phyloP scores from a whole-genome alignment of 2,888 invertebrate genomes.

The Craniophora ligustri region DNA sequence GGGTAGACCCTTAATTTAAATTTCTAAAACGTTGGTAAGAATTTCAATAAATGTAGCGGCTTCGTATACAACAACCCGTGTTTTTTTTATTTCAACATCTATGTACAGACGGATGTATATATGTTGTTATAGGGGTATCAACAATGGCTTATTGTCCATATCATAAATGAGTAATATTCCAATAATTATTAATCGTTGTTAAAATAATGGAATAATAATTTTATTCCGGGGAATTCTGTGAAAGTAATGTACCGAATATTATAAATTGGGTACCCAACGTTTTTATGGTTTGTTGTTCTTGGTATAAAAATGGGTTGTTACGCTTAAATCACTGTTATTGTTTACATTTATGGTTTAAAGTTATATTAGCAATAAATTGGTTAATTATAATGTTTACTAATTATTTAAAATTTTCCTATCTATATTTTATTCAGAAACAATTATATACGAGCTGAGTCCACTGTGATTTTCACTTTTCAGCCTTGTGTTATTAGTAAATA shows the following conservation, averaged over 20 bases:
- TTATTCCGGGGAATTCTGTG: conserved; percentile 4
- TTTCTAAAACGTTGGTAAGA: conserved; percentile 73
- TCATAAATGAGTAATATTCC: conserved; percentile 22
- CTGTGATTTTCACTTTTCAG: no score
- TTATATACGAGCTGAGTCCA: no score
- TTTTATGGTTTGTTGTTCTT: no score
- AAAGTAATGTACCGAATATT: background rate
- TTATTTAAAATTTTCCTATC: no score
- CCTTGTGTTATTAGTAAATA: no score
- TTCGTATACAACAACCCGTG: conserved; percentile 21
- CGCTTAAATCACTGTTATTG: no score
- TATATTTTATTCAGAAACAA: no score
- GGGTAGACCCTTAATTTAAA: conserved; percentile 77
- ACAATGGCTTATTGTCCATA: conserved; percentile 30
- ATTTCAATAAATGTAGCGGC: conserved; percentile 58
- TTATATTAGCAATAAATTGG: no score
- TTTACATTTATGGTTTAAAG: no score
- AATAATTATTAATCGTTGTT: conserved; percentile 29
- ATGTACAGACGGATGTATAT: no score
- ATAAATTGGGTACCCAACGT: background rate
- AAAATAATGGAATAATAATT: conserved; percentile 27
- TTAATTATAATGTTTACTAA: no score
- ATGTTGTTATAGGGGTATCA: conserved; percentile 22
- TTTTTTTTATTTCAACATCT: conserved; percentile 40
- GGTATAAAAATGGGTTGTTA: no score